Evolutionary conservation across 2,797 vertebrate species (phyloP).

Genomic region (Rhinichthys osculus): DNA sequence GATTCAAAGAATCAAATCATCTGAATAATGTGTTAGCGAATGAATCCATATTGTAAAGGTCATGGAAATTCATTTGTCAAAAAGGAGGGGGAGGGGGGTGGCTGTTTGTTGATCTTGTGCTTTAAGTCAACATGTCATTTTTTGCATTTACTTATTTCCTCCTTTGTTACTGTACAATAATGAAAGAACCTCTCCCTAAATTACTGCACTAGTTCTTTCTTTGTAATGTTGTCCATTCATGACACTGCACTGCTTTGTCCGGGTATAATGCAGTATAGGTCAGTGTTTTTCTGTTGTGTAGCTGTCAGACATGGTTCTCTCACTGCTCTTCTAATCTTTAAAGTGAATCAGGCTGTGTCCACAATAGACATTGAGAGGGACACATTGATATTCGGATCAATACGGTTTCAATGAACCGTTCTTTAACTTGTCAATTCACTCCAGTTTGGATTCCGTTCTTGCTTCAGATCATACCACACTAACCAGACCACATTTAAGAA

Average conservation of each 20-base stretch:
- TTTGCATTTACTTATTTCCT: background rate
- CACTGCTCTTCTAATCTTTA: background rate
- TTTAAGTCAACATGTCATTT: conserved; percentile 11
- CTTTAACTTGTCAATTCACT: background rate
- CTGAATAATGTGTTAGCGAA: background rate
- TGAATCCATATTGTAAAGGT: background rate
- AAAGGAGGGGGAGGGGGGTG: no score
- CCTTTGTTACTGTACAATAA: background rate
- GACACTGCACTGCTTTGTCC: background rate
- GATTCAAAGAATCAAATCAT: background rate
- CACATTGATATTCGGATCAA: conserved; percentile 24
- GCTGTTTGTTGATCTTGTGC: background rate
- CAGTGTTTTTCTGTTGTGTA: conserved; percentile 1
- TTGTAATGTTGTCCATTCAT: conserved; percentile 16
- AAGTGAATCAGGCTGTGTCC: background rate
- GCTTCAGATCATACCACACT: conserved; percentile 4
- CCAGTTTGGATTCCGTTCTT: background rate
- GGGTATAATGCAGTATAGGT: background rate
- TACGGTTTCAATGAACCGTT: background rate
- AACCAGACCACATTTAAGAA: background rate
- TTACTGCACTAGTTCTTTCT: background rate
- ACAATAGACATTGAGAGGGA: background rate
- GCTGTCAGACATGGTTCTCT: background rate
- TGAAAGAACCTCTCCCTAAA: background rate
- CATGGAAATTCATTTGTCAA: background rate